phyloP scores from a whole-genome alignment of 2,888 invertebrate genomes.

The Xestia ashworthii region DNA sequence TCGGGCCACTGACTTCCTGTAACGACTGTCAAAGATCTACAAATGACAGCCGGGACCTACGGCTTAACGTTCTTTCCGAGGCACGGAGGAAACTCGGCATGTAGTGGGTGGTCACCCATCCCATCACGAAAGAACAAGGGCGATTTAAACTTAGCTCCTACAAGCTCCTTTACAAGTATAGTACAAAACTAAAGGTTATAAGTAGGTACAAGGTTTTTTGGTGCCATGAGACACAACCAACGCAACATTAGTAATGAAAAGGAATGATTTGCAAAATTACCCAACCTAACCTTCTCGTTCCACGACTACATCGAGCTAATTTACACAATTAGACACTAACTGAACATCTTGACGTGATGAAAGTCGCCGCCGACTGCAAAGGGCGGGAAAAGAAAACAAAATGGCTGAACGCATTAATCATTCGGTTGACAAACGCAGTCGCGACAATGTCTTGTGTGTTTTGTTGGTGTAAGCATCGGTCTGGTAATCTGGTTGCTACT shows the following conservation, averaged over 20 bases:
- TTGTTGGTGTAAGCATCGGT: slow-evolving; percentile 47
- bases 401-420: slow-evolving; percentile 71
- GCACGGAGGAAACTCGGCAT: neutral
- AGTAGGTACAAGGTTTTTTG: neutral
- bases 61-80: neutral
- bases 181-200: neutral
- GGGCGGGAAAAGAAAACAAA: slow-evolving; percentile 71
- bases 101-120: neutral
- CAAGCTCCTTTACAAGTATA: neutral
- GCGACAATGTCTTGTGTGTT: slow-evolving; percentile 51
- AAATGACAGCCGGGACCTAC: too few relatives aligned
- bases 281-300: neutral
- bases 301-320: slow-evolving; percentile 49
- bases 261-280: neutral
- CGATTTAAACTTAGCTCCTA: neutral
- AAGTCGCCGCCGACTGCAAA: slow-evolving; percentile 71
- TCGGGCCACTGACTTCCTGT: too few relatives aligned
- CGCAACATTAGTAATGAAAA: neutral
- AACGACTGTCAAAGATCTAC: too few relatives aligned
- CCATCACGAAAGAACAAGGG: neutral
- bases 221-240: neutral
- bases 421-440: slow-evolving; percentile 68
- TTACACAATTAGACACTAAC: slow-evolving; percentile 61
- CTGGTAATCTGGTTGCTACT: slow-evolving; percentile 1
- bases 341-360: slow-evolving; percentile 64